Percentiles rank a stretch among this genome's conserved stretches.
These are phyloP conservation scores for Clarias platycephalus DNA, from an alignment of 2,797 vertebrate species.

Conservation along the genomic window DNA sequence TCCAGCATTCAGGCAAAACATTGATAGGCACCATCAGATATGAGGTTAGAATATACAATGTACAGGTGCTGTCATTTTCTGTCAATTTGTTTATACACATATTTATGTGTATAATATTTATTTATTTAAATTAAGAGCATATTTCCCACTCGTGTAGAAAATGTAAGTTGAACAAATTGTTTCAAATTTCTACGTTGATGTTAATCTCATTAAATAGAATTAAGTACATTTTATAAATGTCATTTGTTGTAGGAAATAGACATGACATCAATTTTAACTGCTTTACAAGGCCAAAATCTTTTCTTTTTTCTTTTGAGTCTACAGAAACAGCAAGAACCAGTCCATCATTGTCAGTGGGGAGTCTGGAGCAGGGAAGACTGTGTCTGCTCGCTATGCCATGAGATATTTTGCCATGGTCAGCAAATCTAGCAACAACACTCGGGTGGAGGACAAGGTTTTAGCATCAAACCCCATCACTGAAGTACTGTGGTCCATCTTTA, in stretches of 20 bases:
- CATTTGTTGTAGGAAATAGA: too few relatives aligned
- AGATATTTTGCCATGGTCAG: slow-evolving; percentile 96
- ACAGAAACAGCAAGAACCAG: slow-evolving; percentile 92
- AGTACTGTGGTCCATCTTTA: slow-evolving; percentile 65
- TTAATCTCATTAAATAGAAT: too few relatives aligned
- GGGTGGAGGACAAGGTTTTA: slow-evolving; percentile 92
- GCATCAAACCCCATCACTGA: slow-evolving; percentile 96
- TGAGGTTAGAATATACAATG: background rate
- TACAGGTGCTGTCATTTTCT: background rate
- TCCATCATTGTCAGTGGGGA: slow-evolving; percentile 98
- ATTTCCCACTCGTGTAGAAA: too few relatives aligned
- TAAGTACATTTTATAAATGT: too few relatives aligned
- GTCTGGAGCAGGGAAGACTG: slow-evolving; percentile 96
- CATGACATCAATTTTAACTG: too few relatives aligned
- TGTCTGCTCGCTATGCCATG: slow-evolving; percentile 95
- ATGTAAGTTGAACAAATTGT: too few relatives aligned
- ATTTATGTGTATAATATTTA: too few relatives aligned
- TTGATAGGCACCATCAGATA: background rate
- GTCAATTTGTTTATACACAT: background rate
- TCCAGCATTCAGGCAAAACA: background rate
- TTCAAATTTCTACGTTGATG: too few relatives aligned
- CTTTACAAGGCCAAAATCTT: too few relatives aligned
- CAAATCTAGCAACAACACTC: slow-evolving; percentile 85
- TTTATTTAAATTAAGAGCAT: too few relatives aligned
- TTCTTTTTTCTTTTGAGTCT: too few relatives aligned